Conservation (phyloP, 2,888 invertebrate species). For the Tachina lurida region DNA sequence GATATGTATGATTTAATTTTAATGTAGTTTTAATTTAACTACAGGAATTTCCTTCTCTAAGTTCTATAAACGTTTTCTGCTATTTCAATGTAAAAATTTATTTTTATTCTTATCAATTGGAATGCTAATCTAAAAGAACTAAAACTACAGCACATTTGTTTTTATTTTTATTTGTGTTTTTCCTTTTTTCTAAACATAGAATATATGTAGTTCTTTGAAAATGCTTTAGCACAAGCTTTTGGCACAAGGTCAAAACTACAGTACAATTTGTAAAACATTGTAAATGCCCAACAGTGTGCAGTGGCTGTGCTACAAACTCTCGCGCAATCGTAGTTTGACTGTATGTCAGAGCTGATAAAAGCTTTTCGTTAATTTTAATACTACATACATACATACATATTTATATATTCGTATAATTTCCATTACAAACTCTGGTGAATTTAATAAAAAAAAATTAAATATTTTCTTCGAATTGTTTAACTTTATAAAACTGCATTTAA, state of each 20-base stretch:
- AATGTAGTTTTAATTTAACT: conserved; percentile 16
- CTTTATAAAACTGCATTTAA: too few relatives aligned
- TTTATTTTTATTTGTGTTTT: conserved; percentile 26
- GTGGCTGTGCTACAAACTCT: conserved; percentile 3
- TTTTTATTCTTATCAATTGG: conserved; percentile 41
- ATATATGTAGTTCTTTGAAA: conserved; percentile 34
- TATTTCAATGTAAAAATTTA: conserved; percentile 33
- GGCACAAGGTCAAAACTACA: conserved; percentile 71
- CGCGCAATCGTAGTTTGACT: conserved; percentile 20
- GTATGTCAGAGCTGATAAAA: conserved; percentile 17
- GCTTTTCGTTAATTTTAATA: conserved; percentile 28
- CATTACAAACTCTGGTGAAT: neutral
- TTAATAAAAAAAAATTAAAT: neutral
- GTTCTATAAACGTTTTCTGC: conserved; percentile 13
- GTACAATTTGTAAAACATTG: conserved; percentile 24
- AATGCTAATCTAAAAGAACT: conserved; percentile 37
- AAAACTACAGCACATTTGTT: conserved; percentile 24
- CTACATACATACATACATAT: neutral
- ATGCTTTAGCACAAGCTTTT: conserved; percentile 67
- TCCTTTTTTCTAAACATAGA: conserved; percentile 60
- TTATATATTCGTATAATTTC: neutral
- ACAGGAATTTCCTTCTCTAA: conserved; percentile 1
- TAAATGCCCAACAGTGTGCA: conserved; percentile 38
- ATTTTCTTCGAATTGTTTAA: neutral
- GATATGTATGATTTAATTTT: neutral